Base-by-base conservation (phyloP, 2,113 vertebrate genomes). In the Rynchops niger region DNA sequence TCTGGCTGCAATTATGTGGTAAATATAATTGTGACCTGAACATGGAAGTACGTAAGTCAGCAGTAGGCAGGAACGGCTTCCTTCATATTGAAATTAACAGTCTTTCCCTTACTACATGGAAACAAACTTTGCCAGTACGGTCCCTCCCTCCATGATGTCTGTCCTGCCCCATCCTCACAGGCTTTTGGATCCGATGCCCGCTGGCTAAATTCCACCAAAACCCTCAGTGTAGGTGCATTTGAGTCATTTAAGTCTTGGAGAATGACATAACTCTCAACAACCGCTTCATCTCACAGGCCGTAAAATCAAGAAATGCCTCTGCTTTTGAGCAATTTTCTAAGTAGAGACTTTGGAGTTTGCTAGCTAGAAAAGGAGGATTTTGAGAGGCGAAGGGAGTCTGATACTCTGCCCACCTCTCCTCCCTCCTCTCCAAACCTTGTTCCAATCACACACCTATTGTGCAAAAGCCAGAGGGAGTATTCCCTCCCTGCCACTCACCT, bases 51-150 rank as follows among this genome's bases (percentile, higher is more conserved):
- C 27, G 21, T 62, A 95, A 84, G 85, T 79, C 81, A 92, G 56
- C 36, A 79, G 76, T 26, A 71, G 45, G 40, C 47, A 84, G 61
- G 58, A 92, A 69, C 1, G 2, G 29, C 61, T 90, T 86, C 52
- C 36, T 82, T 71, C 38, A 79, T 1, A 5, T 49, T 73, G 25
- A 66, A 21, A 76, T 63, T 78, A 34, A 32, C 27, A 67, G 17
- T 82, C 43, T 95, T 94, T 55, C 81, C 91, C 86, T 95, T 94
- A 94, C 38, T 40, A 38, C 47, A 93, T 89, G 93, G 94, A 97
- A 95, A 95, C 6, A 27, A 88, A 93, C 7, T 58, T 52, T 88
- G 67, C 50, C 85, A 93, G 29, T 6, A 23, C 3, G 2, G 40
- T 76, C 40, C 47, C 40, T 93, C 90, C 76, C 76, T 83, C 50